Evolutionary conservation across 2,113 vertebrate species (phyloP), one percentile per base, ranked within the genome.

Genomic region (Ovis aries): DNA sequence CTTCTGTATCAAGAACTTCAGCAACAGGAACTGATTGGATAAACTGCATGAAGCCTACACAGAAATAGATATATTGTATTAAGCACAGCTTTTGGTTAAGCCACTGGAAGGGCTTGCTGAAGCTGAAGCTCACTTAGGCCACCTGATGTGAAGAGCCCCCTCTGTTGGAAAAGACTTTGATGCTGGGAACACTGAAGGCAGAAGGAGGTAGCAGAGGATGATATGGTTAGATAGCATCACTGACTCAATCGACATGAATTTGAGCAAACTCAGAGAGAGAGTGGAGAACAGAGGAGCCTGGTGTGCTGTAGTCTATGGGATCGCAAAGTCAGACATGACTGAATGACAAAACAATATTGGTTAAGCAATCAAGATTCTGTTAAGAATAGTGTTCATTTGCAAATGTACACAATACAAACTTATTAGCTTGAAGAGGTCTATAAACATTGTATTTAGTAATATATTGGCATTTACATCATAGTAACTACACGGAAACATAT

Each of bases 1-100:
- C 99, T 98, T 99, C 99, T 33, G 99, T 99, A 23, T 99, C 99
- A 93, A 99, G 99, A 88, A 99, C 99, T 98, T 99, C 99, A 71
- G 99, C 99, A 16, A 99, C 99, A 48, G 99, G 99, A 89, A 99
- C 99, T 1, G 99, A 99, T 96, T 99, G 99, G 95, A 99, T 99
- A 97, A 99, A 99, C 98, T 99, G 99, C 99, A 99, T 99, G 97
- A 99, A 99, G 85, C 99, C 99, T 99, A 97, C 6, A 89, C 0
- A 90, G 4, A 92, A 96, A 95, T 0, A 92, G 1, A 90, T 1
- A 8, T 16, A 77, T 0, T 36, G n/a, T 50, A 80, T 90, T 95
- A 67, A 84, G 40, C 1, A 33, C 0, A 80, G 13, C 15, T 52
- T 14, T 27, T 27, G 23, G 40, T 77, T 77, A 27, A 77, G 21